Evolutionary conservation across 1,140 invertebrate genomes (phyloP).

Genomic region (Rhopalosiphum maidis): DNA sequence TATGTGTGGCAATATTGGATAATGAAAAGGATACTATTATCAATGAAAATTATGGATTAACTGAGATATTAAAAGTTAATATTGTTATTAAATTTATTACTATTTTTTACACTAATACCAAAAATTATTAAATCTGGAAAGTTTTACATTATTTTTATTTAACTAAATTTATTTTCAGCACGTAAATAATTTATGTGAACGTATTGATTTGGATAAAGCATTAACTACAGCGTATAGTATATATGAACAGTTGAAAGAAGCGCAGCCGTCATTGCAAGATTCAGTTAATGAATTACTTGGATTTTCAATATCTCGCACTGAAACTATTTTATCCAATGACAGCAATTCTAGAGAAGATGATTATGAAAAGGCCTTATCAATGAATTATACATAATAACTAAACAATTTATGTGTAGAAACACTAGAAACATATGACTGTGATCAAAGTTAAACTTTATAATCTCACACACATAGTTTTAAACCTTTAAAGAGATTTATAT

Average conservation of each 20-base stretch:
- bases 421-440: not conserved
- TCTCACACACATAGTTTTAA: not conserved
- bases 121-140: not conserved
- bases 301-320: not conserved
- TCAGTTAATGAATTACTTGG: conserved; percentile 43
- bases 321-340: conserved; percentile 32
- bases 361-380: conserved; percentile 50
- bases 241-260: conserved; percentile 79
- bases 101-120: not conserved
- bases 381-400: conserved; percentile 61
- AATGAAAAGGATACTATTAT: conserved; percentile 85
- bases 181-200: conserved; percentile 88
- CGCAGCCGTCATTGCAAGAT: conserved; percentile 69
- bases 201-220: conserved; percentile 80
- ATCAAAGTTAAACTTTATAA: conserved; percentile 35
- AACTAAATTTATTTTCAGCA: conserved; percentile 71
- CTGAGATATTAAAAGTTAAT: conserved; percentile 91
- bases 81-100: conserved; percentile 34
- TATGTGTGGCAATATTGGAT: conserved; percentile 90
- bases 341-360: conserved; percentile 47
- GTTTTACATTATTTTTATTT: not conserved
- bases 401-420: not conserved
- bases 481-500: not conserved
- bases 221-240: conserved; percentile 88
- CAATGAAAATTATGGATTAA: conserved; percentile 90